Evolutionary conservation across 2,113 vertebrate species (phyloP), one percentile per base, ranked within the genome.

Genomic region (Chauna torquata): DNA sequence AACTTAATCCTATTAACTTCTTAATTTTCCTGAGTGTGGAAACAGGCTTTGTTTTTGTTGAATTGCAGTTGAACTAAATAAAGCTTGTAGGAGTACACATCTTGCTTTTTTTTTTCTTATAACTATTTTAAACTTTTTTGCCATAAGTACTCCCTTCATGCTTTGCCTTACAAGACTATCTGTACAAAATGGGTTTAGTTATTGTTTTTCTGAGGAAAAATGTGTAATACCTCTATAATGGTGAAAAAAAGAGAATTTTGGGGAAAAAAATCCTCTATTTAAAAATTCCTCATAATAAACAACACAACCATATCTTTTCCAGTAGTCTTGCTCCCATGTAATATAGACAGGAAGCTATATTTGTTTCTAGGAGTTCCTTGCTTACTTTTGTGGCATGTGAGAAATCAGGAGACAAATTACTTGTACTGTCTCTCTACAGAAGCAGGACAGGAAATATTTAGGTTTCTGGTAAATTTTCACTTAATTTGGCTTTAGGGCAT

Each of bases 21-120:
- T 45, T 15, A 1, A 8, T 49, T 50, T 66, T 44, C 34, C 9
- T 64, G 4, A 24, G 22, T 4, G 40, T 0, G 0, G 13, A 57
- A 55, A 18, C 0, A 1, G 3, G 25, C 11, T 22, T n/a, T 5
- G 3, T 25, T 68, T 2, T 0, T 36, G 23, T 12, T 50, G 25
- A 30, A 9, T 11, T 57, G 40, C 38, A 20, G 2, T 50, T 82
- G 17, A 50, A 9, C 5, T 27, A 30, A 12, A 0, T n/a, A 17
- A 45, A 55, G 47, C 14, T 23, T 8, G 3, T 15, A 14, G 18
- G 34, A 78, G 11, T 10, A 16, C 30, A 7, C 3, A 22, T 40
- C 11, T 18, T 52, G 8, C 11, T 79, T 62, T 64, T 5, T 72
- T 72, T 6, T 5, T 25, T 24, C 47, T 68, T 1, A 0, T 18